A percentile compares a stretch with the other conserved stretches of the same genome.
Evolutionary conservation across 2,113 vertebrate species (phyloP).

Genomic region (Actenoides lindsayi): DNA sequence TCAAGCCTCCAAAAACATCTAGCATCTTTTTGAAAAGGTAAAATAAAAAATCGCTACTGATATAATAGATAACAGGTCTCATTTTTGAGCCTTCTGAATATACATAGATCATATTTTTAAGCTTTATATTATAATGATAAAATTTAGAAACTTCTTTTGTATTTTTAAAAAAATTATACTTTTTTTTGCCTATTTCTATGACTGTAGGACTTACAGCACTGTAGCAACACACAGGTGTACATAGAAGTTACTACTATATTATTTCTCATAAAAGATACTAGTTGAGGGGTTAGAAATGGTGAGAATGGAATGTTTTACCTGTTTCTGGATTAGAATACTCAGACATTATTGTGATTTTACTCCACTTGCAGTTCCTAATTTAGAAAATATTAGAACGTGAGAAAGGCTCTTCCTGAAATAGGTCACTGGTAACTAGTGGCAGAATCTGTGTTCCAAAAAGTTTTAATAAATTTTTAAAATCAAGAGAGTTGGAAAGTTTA

Average conservation of each 20-base stretch:
- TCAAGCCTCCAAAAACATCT: background rate
- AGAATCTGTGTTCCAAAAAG: background rate
- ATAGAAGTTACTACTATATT: background rate
- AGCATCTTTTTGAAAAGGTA: background rate
- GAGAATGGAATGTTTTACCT: background rate
- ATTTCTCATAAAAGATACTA: background rate
- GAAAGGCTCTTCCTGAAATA: background rate
- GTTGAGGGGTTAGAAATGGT: background rate
- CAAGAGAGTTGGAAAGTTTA: background rate
- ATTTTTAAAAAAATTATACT: background rate
- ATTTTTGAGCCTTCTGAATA: background rate
- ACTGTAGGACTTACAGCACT: background rate
- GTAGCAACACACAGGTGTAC: background rate
- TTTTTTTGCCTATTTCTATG: background rate
- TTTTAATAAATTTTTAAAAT: background rate
- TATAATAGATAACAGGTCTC: background rate
- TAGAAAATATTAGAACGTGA: background rate
- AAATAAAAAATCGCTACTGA: background rate
- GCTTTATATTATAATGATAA: background rate
- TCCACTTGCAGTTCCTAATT: background rate
- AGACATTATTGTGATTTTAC: background rate
- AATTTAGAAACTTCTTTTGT: background rate
- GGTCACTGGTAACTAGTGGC: background rate
- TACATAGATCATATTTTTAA: background rate
- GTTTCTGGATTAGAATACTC: background rate